Conservation (phyloP, 2,797 vertebrate genomes). For the Tympanoctomys barrerae region DNA sequence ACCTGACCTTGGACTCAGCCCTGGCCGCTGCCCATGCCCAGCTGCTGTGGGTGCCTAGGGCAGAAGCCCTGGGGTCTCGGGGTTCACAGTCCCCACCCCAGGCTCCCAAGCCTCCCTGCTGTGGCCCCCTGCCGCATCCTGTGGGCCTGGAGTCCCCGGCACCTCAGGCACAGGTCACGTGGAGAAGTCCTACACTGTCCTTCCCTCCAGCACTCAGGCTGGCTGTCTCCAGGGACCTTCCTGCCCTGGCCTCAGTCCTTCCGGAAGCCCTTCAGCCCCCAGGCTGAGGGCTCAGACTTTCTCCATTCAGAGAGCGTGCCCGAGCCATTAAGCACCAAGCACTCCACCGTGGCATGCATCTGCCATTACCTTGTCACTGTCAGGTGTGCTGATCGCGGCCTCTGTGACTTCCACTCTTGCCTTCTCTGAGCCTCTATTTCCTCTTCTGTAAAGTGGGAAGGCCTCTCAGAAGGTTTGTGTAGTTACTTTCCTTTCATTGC, state of each 20-base stretch:
- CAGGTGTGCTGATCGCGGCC: not conserved
- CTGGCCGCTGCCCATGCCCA: rapidly evolving
- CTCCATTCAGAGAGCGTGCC: not conserved
- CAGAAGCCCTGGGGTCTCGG: not conserved
- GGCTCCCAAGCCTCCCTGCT: not conserved
- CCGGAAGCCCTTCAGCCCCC: not conserved
- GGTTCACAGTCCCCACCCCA: not conserved
- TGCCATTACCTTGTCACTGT: not conserved
- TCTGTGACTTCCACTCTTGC: too few relatives aligned
- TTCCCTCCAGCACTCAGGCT: not conserved
- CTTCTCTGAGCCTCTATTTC: not conserved
- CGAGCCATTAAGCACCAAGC: not conserved
- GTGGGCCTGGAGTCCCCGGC: not conserved
- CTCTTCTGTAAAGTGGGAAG: not conserved
- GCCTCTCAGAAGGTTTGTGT: too few relatives aligned
- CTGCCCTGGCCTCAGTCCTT: not conserved
- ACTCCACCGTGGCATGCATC: rapidly evolving
- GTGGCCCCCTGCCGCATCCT: too few relatives aligned
- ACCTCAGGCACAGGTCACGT: too few relatives aligned
- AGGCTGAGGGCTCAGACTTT: not conserved
- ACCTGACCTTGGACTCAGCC: not conserved
- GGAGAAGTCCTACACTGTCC: rapidly evolving
- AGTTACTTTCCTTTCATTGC: not conserved
- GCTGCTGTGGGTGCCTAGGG: not conserved
- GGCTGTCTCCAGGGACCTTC: not conserved